These are phyloP conservation scores for Chymomyza procnemis DNA, from an alignment of 2,888 invertebrate genomes.

Conservation along the genomic window DNA sequence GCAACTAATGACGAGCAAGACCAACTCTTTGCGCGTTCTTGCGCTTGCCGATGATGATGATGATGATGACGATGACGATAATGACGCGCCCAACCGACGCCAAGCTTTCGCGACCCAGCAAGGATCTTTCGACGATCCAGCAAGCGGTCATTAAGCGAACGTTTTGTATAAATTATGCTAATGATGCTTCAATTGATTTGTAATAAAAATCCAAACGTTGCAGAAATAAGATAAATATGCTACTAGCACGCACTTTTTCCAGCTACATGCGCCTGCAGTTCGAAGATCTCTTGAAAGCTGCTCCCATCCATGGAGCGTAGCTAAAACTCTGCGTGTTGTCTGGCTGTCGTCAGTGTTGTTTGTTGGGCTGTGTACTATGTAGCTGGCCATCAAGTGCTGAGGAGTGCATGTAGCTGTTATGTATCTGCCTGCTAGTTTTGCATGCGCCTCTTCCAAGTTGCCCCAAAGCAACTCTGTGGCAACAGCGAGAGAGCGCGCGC, in stretches of 20 bases:
- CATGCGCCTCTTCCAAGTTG: slow-evolving; percentile 22
- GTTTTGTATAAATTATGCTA: slow-evolving; percentile 80
- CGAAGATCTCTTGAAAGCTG: neutral
- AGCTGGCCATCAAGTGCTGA: slow-evolving; percentile 7
- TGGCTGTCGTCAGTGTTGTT: slow-evolving; percentile 2
- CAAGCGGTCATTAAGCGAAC: slow-evolving; percentile 77
- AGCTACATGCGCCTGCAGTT: slow-evolving; percentile 20
- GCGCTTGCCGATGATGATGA: neutral
- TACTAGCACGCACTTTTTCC: slow-evolving; percentile 75
- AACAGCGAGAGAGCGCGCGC: slow-evolving; percentile 33
- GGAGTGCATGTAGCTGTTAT: slow-evolving; percentile 30
- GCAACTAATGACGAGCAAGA: neutral
- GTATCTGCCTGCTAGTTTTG: slow-evolving; percentile 1
- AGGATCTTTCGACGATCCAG: slow-evolving; percentile 13
- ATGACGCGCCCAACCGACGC: neutral
- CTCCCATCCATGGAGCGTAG: neutral
- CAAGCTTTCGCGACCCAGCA: neutral
- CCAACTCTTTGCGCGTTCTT: neutral
- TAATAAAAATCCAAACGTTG: slow-evolving; percentile 78
- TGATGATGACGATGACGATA: neutral
- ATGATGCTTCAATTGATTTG: slow-evolving; percentile 79
- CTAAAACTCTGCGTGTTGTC: slow-evolving; percentile 7
- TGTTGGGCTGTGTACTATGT: neutral
- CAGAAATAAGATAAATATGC: slow-evolving; percentile 78
- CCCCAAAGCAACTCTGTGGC: slow-evolving; percentile 28